These are phyloP conservation scores for Colletes gigas DNA, from an alignment of 1,140 invertebrate species.

Conservation along the genomic window DNA sequence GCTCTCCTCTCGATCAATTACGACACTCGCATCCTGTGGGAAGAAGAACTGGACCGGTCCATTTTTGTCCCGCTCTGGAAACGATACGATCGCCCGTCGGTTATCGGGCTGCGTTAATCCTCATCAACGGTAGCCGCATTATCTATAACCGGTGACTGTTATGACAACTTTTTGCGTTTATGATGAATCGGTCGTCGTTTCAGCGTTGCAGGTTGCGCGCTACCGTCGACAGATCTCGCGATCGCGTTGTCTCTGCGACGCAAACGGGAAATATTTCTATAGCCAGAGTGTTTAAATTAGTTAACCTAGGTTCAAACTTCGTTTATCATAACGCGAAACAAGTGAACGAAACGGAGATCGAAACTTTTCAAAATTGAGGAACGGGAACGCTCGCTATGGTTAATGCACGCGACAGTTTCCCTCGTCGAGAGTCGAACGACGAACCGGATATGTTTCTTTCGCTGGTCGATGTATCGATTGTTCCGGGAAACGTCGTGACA, in stretches of 20 bases:
- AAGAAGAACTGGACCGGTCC: conserved; percentile 4
- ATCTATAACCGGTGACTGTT: not conserved
- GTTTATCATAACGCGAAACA: no score
- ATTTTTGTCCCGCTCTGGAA: not conserved
- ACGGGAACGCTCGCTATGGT: no score
- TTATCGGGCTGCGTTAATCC: not conserved
- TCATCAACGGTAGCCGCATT: no score
- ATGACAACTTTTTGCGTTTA: not conserved
- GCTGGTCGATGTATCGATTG: not conserved
- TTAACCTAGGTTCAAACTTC: no score
- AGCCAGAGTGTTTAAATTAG: no score
- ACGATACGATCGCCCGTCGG: not conserved
- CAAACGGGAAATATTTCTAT: no score
- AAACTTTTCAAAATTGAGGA: no score
- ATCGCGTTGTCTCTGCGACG: no score
- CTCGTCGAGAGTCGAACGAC: not conserved
- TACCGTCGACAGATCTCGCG: no score
- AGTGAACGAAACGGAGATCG: no score
- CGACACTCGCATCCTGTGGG: conserved; percentile 8
- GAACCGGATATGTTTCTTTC: not conserved
- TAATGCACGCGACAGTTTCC: no score
- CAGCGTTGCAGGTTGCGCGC: no score
- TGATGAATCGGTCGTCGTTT: not conserved
- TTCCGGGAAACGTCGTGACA: not conserved
- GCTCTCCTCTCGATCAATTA: conserved; percentile 26